Evolutionary conservation across 2,113 vertebrate genomes (phyloP).

Genomic region (Danionella cerebrum): DNA sequence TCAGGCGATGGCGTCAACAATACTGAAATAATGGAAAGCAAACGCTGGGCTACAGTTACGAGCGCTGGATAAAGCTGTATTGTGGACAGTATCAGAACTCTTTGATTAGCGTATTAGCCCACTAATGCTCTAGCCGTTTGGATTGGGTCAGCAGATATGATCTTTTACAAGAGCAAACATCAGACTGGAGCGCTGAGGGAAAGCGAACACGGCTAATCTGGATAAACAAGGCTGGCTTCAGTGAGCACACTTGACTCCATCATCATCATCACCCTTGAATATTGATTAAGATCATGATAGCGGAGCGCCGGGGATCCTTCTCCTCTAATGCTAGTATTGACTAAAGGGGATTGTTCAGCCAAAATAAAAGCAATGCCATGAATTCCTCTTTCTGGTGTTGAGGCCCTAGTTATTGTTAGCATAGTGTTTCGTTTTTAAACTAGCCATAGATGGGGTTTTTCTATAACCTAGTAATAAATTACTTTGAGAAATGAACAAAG

Average conservation of each 20-base stretch:
- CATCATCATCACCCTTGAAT: conserved; percentile 2
- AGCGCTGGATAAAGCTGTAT: conserved; percentile 48
- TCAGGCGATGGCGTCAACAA: conserved; percentile 30
- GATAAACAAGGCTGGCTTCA: background rate
- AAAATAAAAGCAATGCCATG: too few species aligned
- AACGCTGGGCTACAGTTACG: conserved; percentile 38
- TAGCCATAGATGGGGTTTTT: too few species aligned
- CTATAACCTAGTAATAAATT: too few species aligned
- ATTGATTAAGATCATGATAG: conserved; percentile 26
- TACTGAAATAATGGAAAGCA: conserved; percentile 42
- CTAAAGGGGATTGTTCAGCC: too few species aligned
- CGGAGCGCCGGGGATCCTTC: conserved; percentile 28
- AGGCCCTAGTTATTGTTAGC: too few species aligned
- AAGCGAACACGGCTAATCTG: conserved; percentile 10
- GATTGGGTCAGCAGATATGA: conserved; percentile 48
- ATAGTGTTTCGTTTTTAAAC: too few species aligned
- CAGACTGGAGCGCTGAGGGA: conserved; percentile 14
- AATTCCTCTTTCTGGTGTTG: too few species aligned
- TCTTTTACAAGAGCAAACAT: conserved; percentile 54
- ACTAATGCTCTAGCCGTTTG: conserved; percentile 38
- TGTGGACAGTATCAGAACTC: conserved; percentile 51
- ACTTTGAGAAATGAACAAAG: too few species aligned
- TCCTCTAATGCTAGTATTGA: conserved; percentile 27
- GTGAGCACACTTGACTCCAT: conserved; percentile 15
- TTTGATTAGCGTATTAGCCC: conserved; percentile 53